Base-by-base conservation (phyloP, 2,797 vertebrate genomes). In the Iguana delicatissima region DNA sequence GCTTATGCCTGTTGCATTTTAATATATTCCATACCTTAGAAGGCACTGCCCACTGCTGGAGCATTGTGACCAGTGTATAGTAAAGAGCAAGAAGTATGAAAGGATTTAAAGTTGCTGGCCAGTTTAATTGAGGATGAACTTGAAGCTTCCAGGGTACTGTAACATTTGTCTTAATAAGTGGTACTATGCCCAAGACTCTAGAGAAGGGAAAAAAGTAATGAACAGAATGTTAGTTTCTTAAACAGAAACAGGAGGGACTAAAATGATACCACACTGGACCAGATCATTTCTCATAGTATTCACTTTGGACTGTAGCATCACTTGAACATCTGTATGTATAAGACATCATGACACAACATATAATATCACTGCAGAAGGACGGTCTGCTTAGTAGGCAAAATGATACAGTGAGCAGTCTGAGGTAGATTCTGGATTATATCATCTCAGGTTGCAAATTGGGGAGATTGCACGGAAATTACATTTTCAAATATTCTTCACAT, bases 171-270 rank as follows among this genome's bases (percentile, higher is more conserved):
- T 94, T 95, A 88, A 98, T 96, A 73, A 98, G 93, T 1, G 97
- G 97, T 0, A 95, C 98, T 96, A 98, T 98, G 9, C 98, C 98
- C 94, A 98, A 97, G 92, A 98, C 90, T 94, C 98, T 98, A 93
- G 14, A 7, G 13, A 67, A 76, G 35, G 35, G 18, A 9, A 42
- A 89, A 82, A 80, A 38, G 57, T 55, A 29, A 42, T 16, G 29
- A 52, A n/a, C 10, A 46, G 6, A 13, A 5, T 29, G 16, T n/a
- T 18, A 35, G 13, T 26, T 81, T 82, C 29, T 62, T 46, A 59
- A 1, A 42, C 69, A 6, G 32, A 62, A 86, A 46, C 1, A 42
- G n/a, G 29, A 42, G 16, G 62, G 32, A 12, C 22, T 3, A 82
- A 14, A 85, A 62, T n/a, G 72, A 32, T 35, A 50, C 1, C 18